Percentiles rank a stretch among this genome's conserved stretches.
Conservation (phyloP, 2,113 vertebrate genomes). For the Redunca redunca region DNA sequence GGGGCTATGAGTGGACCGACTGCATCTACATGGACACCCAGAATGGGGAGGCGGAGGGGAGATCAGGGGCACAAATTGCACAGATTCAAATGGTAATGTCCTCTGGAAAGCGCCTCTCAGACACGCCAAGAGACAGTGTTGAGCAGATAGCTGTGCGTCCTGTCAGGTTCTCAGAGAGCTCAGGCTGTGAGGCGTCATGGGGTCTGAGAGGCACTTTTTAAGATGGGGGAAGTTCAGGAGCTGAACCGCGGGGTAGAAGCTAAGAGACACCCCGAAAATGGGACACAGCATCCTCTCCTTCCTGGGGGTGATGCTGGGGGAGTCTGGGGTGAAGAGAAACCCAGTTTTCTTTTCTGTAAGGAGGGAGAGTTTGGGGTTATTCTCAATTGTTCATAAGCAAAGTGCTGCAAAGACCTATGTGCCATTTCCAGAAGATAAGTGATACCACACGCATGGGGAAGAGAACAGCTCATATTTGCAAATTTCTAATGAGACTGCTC, state of each 20-base stretch:
- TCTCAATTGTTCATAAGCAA: neutral
- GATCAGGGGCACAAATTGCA: too few relatives aligned
- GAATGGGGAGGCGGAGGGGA: neutral
- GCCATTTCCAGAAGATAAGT: neutral
- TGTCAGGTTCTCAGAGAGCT: too few relatives aligned
- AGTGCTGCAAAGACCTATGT: neutral
- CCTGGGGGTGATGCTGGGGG: too few relatives aligned
- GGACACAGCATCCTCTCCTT: neutral
- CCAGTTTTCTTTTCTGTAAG: neutral
- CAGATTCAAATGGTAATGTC: neutral
- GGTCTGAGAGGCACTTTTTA: neutral
- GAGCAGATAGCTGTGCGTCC: too few relatives aligned
- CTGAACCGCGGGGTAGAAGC: neutral
- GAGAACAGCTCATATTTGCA: neutral
- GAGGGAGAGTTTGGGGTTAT: neutral
- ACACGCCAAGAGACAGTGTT: neutral
- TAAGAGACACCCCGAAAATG: rapidly evolving
- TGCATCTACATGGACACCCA: neutral
- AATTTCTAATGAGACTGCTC: neutral
- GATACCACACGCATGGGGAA: too few relatives aligned
- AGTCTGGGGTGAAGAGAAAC: neutral
- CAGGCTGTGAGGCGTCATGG: neutral
- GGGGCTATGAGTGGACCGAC: neutral
- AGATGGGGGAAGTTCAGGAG: neutral
- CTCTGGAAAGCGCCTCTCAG: neutral